Conservation (phyloP, 2,888 invertebrate genomes). For the Heliconius charithonia region DNA sequence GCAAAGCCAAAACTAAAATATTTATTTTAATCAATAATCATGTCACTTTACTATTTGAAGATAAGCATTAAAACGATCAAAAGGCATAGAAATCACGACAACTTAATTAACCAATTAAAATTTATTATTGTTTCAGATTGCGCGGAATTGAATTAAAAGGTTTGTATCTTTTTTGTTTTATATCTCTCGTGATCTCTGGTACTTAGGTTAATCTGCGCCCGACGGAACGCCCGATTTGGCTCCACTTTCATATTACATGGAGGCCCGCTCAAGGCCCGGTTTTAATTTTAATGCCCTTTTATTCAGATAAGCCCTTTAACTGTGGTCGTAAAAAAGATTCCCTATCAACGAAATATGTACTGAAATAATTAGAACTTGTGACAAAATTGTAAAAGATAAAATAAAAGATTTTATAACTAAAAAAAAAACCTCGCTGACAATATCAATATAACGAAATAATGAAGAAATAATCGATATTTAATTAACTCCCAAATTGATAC, state of each 20-base stretch:
- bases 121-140: constrained; percentile 31
- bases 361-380: neutral
- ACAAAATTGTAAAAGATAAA: neutral
- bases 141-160: constrained; percentile 12
- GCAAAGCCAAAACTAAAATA: neutral
- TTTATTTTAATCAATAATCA: neutral
- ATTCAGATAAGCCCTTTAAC: constrained; percentile 28
- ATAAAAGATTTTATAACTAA: neutral
- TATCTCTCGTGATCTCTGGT: constrained; percentile 32
- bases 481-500: neutral
- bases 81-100: neutral
- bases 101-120: neutral
- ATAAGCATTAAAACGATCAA: neutral
- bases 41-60: neutral
- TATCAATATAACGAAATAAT: too few relatives aligned
- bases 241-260: constrained; percentile 33
- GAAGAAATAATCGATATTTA: neutral
- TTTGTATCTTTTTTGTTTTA: constrained; percentile 29
- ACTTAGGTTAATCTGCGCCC: constrained; percentile 35
- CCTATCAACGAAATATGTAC: constrained; percentile 7
- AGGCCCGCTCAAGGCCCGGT: constrained; percentile 25
- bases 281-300: constrained; percentile 34
- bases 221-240: constrained; percentile 31
- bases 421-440: neutral
- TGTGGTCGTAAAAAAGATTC: constrained; percentile 5